Percentiles rank a stretch among this genome's conserved stretches.
phyloP scores from a whole-genome alignment of 2,888 invertebrate genomes.

The Metallyticus violacea region DNA sequence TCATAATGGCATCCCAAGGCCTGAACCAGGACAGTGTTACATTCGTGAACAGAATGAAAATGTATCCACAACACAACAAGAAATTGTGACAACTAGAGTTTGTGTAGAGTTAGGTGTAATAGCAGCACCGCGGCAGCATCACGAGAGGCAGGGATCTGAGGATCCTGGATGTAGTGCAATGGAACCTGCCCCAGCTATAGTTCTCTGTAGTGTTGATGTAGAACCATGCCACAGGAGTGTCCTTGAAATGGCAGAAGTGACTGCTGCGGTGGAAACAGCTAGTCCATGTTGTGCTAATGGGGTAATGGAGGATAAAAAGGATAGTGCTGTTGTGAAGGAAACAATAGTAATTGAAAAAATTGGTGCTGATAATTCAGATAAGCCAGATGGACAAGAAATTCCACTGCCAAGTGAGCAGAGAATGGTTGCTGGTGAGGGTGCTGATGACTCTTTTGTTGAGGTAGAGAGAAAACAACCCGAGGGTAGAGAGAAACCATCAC shows the following conservation, averaged over 20 bases:
- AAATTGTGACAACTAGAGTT: constrained; percentile 51
- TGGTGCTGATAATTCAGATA: neutral
- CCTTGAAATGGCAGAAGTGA: constrained; percentile 36
- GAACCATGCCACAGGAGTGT: constrained; percentile 38
- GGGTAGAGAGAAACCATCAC: constrained; percentile 40
- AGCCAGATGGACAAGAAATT: constrained; percentile 9
- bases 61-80: constrained; percentile 38
- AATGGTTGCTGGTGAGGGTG: neutral
- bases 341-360: neutral
- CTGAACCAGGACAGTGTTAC: constrained; percentile 32
- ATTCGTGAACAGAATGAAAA: constrained; percentile 26
- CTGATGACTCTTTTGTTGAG: neutral
- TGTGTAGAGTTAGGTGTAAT: constrained; percentile 55
- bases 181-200: constrained; percentile 39
- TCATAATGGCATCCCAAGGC: constrained; percentile 25
- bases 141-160: constrained; percentile 1
- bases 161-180: neutral
- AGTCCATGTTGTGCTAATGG: neutral
- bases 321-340: neutral
- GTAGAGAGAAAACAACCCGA: constrained; percentile 42
- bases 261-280: constrained; percentile 23
- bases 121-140: constrained; percentile 25
- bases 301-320: neutral
- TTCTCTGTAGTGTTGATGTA: constrained; percentile 43
- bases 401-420: neutral